A percentile compares a stretch with the other conserved stretches of the same genome.
Evolutionary conservation across 2,888 invertebrate species (phyloP).

Genomic region (Crematogaster levior): DNA sequence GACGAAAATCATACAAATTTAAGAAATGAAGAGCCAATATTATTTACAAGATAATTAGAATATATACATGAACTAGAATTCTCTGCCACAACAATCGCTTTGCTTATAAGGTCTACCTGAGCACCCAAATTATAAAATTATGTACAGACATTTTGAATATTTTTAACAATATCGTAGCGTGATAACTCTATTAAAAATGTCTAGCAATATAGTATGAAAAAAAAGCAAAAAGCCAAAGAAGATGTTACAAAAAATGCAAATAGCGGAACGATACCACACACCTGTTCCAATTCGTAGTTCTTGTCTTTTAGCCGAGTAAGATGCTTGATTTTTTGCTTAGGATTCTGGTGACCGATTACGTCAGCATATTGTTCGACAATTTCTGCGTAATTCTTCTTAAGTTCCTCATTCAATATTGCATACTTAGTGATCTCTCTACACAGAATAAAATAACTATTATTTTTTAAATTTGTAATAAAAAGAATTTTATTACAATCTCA

Average conservation of each 20-base stretch:
- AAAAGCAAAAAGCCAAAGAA: not conserved
- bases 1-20: not conserved
- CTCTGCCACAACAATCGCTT: not conserved
- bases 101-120: not conserved
- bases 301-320: slow-evolving; percentile 86
- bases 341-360: slow-evolving; percentile 89
- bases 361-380: slow-evolving; percentile 87
- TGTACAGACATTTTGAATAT: not conserved
- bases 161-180: slow-evolving; percentile 48
- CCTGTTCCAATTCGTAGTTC: slow-evolving; percentile 85
- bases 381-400: slow-evolving; percentile 86
- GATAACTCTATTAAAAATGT: slow-evolving; percentile 25
- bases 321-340: slow-evolving; percentile 89
- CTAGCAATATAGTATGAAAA: slow-evolving; percentile 64
- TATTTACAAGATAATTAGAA: slow-evolving; percentile 32
- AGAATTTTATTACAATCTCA: not conserved
- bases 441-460: slow-evolving; percentile 29
- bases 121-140: slow-evolving; percentile 23
- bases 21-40: not conserved
- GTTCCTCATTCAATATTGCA: slow-evolving; percentile 82
- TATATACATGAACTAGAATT: slow-evolving; percentile 14
- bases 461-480: not conserved
- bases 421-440: slow-evolving; percentile 76
- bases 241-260: slow-evolving; percentile 69
- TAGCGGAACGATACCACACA: slow-evolving; percentile 78